Evolutionary conservation across 2,888 invertebrate species (phyloP), one percentile per base, ranked within the genome.

Genomic region (Rhorus exstirpatorius): DNA sequence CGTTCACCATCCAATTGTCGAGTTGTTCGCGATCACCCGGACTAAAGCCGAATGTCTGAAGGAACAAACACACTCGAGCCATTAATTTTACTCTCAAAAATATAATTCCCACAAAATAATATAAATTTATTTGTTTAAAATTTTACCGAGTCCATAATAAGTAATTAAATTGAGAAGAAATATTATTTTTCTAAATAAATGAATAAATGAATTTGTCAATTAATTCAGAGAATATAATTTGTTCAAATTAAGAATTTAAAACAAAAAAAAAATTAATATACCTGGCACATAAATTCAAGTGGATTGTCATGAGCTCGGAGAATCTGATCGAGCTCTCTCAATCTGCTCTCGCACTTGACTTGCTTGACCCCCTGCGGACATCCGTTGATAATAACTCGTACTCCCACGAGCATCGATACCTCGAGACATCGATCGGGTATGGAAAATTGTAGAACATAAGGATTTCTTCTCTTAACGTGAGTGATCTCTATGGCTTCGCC

Each of bases 251-350:
- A 6, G 41, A 41, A 1, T 12, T 41, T 41, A 12, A n/a, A 21
- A 55, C 12, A 41, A 61, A 17, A 60, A 10, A 14, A 8, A 0
- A 8, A 3, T 44, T 21, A 19, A 3, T 49, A 77, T 60, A 96
- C 96, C 95, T 97, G 97, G 88, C 97, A 97, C 96, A 98, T 97
- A 89, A 97, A 97, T 91, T 97, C 97, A 68, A 97, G 93, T 0
- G 97, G 97, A 89, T 96, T 97, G 87, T 97, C 97, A 75, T 96
- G 95, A 3, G 96, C 95, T 44, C 97, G 94, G 72, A 98, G 93
- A 87, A 98, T 94, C 88, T 97, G 97, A 91, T 97, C 97, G 72
- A 98, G 93, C 90, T 98, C 97, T 38, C 97, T 94, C 70, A 97
- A 94, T 74, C 97, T 94, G 89, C 97, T 97, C 93, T 97, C 97